These are phyloP conservation scores for Calephelis perditalis DNA, from an alignment of 2,888 invertebrate genomes.

Conservation along the genomic window DNA sequence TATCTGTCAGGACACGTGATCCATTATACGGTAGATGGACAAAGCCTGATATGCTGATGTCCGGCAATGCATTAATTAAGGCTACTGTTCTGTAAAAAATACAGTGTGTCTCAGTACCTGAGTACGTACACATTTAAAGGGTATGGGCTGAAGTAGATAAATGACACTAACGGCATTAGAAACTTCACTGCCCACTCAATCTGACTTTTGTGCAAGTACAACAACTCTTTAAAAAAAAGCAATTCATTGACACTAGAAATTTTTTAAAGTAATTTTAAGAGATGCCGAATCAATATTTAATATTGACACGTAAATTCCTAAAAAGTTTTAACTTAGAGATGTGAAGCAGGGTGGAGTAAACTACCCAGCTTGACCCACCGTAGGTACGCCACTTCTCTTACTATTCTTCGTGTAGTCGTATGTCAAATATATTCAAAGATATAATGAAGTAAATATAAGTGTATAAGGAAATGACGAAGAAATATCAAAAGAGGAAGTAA, in stretches of 20 bases:
- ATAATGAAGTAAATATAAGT: background rate
- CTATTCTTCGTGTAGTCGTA: background rate
- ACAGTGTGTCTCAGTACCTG: no score
- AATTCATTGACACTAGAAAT: background rate
- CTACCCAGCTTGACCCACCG: no score
- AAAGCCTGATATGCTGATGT: slow-evolving; percentile 37
- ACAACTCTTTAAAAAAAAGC: background rate
- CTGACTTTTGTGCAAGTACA: no score
- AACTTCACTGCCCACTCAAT: no score
- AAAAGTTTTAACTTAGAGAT: no score
- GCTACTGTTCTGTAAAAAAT: slow-evolving; percentile 37
- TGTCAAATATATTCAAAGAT: background rate
- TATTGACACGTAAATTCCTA: no score
- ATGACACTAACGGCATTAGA: no score
- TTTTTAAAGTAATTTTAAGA: no score
- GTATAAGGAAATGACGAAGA: slow-evolving; percentile 4
- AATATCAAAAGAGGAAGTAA: slow-evolving; percentile 2
- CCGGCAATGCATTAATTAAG: slow-evolving; percentile 50
- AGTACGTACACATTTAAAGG: slow-evolving; percentile 29
- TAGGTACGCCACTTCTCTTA: no score
- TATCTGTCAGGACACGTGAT: slow-evolving; percentile 72
- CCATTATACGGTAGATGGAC: slow-evolving; percentile 54
- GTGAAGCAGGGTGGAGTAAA: no score
- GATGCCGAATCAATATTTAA: no score
- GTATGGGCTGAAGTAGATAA: background rate